These are phyloP conservation scores for Myotis vivesi DNA, from an alignment of 2,797 vertebrate genomes.

Conservation along the genomic window DNA sequence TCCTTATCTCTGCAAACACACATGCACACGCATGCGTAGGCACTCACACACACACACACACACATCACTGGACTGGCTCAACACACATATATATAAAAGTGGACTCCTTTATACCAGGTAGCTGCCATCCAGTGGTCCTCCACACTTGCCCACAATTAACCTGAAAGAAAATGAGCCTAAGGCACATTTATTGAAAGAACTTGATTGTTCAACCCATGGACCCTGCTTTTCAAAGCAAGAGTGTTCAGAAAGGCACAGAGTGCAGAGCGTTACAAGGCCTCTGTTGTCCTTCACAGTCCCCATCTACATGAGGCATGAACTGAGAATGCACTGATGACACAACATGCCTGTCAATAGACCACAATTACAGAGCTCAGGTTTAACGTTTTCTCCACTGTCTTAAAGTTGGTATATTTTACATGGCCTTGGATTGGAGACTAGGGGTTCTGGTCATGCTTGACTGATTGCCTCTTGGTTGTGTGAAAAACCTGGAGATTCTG, in stretches of 20 bases:
- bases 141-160: background rate
- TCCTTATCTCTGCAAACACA: background rate
- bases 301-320: background rate
- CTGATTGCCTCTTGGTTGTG: background rate
- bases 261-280: background rate
- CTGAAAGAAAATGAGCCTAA: background rate
- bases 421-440: background rate
- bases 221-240: background rate
- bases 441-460: background rate
- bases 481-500: background rate
- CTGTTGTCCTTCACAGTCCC: background rate
- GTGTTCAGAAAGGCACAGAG: background rate
- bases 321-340: background rate
- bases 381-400: background rate
- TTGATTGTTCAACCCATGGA: background rate
- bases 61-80: no score
- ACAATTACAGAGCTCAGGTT: background rate
- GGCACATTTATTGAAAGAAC: background rate
- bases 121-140: background rate
- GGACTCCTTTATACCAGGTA: background rate
- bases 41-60: accelerated
- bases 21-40: accelerated
- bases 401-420: background rate
- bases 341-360: background rate
- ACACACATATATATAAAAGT: background rate